Conservation (phyloP, 2,113 vertebrate genomes). For the Camelus dromedarius region DNA sequence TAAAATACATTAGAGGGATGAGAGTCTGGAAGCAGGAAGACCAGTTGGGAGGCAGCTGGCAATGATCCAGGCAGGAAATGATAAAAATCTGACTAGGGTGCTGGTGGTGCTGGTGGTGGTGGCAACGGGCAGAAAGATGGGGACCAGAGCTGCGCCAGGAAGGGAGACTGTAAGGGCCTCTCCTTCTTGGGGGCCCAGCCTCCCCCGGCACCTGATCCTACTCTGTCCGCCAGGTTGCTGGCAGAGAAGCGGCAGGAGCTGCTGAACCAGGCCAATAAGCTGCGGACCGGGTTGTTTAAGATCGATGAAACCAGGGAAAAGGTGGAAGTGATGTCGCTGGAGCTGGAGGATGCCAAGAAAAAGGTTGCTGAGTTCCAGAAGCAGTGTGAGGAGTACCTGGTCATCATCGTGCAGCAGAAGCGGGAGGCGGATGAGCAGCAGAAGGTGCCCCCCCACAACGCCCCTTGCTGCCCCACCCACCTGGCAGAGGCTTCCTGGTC, state of each 20-base stretch:
- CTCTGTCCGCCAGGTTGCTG: conserved; percentile 87
- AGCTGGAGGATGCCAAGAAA: conserved; percentile 92
- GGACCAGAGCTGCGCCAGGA: neutral
- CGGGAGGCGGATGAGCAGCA: conserved; percentile 92
- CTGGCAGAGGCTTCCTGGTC: fast-evolving
- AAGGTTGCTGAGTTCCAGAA: conserved; percentile 93
- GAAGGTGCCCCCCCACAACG: conserved; percentile 82
- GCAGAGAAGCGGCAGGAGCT: conserved; percentile 92
- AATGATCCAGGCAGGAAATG: neutral
- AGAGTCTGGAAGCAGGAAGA: neutral
- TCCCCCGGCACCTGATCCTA: fast-evolving
- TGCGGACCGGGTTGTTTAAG: conserved; percentile 92
- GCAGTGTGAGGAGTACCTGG: conserved; percentile 93
- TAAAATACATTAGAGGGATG: neutral
- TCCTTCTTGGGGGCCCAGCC: neutral
- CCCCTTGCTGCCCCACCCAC: fast-evolving
- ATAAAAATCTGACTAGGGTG: neutral
- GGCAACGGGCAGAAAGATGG: neutral
- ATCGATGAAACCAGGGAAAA: conserved; percentile 92
- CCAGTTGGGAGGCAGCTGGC: neutral
- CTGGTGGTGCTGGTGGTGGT: neutral
- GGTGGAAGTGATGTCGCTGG: conserved; percentile 93
- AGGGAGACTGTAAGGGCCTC: neutral
- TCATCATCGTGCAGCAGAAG: conserved; percentile 92
- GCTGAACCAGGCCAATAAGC: conserved; percentile 91